Conservation (phyloP, 2,888 invertebrate genomes). For the Cyclophora albipunctata region DNA sequence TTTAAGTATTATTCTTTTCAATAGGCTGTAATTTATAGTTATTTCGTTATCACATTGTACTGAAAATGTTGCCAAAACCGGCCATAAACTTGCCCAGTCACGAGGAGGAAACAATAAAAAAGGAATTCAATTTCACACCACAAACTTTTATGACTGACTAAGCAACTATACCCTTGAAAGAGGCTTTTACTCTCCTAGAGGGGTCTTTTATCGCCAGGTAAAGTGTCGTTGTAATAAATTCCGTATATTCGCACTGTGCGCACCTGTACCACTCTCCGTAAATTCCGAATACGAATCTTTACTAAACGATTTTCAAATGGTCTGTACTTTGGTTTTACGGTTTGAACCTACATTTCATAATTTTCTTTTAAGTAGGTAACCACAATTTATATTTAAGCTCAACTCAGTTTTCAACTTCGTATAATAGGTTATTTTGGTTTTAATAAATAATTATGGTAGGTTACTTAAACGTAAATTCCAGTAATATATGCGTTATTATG, state of each 20-base stretch:
- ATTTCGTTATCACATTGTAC: too few species aligned
- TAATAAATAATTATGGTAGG: too few species aligned
- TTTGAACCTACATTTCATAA: too few species aligned
- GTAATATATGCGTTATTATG: too few species aligned
- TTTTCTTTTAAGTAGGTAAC: too few species aligned
- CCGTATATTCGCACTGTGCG: constrained; percentile 7
- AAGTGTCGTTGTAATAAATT: constrained; percentile 24
- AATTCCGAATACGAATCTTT: constrained; percentile 2
- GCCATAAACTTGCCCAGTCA: not conserved
- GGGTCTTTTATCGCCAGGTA: constrained; percentile 17
- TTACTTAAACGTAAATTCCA: too few species aligned
- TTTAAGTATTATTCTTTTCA: too few species aligned
- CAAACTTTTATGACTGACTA: constrained; percentile 10
- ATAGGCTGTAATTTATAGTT: not conserved
- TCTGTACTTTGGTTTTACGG: too few species aligned
- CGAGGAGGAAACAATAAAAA: constrained; percentile 4
- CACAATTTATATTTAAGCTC: too few species aligned
- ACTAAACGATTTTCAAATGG: not conserved
- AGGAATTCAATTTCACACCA: constrained; percentile 4
- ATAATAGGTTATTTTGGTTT: too few species aligned
- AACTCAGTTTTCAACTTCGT: too few species aligned
- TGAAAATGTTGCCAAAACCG: too few species aligned
- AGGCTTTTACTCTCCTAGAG: constrained; percentile 1
- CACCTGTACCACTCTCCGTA: constrained; percentile 3
- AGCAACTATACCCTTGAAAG: constrained; percentile 10